These are phyloP conservation scores for Nestor notabilis DNA, from an alignment of 2,113 vertebrate genomes.

Conservation along the genomic window DNA sequence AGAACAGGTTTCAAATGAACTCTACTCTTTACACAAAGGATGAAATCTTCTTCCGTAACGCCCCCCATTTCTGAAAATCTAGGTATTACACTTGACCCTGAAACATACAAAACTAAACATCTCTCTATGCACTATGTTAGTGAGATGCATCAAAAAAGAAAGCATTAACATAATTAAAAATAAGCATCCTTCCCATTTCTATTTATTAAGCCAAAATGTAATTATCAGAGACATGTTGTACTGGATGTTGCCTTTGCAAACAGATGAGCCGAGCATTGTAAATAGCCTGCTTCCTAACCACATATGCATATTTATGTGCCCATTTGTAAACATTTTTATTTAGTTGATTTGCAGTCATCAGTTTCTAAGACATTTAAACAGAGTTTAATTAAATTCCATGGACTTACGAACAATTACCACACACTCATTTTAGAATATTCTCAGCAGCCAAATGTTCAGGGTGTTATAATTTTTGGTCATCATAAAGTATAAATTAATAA, in stretches of 20 bases:
- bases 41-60: not conserved
- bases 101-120: not conserved
- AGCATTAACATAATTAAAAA: slow-evolving; percentile 50
- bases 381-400: slow-evolving; percentile 50
- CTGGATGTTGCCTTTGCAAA: slow-evolving; percentile 2
- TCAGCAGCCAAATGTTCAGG: not conserved
- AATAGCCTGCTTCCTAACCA: not conserved
- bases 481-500: not conserved
- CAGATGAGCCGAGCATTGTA: not conserved
- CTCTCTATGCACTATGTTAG: not conserved
- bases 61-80: not conserved
- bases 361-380: slow-evolving; percentile 23
- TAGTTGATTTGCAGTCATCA: slow-evolving; percentile 27
- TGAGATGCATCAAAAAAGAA: not conserved
- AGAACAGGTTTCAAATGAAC: rapidly evolving
- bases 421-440: not conserved
- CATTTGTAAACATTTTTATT: slow-evolving; percentile 58
- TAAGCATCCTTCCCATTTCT: not conserved
- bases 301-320: not conserved
- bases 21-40: not conserved
- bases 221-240: slow-evolving; percentile 42
- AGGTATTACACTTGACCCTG: rapidly evolving
- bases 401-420: slow-evolving; percentile 3
- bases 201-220: slow-evolving; percentile 58
- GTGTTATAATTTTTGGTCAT: not conserved